These are phyloP conservation scores for Craniophora ligustri DNA, from an alignment of 2,888 invertebrate species.

Conservation along the genomic window DNA sequence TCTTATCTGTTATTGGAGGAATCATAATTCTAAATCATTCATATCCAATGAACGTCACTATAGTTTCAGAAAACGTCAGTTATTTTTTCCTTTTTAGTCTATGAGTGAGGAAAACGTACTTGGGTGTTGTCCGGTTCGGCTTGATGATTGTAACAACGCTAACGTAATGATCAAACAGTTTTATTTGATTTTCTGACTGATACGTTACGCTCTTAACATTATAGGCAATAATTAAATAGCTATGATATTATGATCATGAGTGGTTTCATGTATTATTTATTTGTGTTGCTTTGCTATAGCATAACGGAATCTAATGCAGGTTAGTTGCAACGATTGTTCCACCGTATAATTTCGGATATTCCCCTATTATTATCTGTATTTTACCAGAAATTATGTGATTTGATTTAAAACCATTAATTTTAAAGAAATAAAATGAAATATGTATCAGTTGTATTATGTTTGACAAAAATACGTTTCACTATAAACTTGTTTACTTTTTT, in stretches of 20 bases:
- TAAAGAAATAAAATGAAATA: too few relatives aligned
- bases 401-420: too few relatives aligned
- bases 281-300: slow-evolving; percentile 81
- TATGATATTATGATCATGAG: slow-evolving; percentile 88
- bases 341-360: slow-evolving; percentile 8
- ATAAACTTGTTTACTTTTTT: slow-evolving; percentile 41
- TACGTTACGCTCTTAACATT: slow-evolving; percentile 49
- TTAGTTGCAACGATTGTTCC: slow-evolving; percentile 65
- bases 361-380: slow-evolving; percentile 5
- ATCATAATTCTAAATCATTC: fast-evolving
- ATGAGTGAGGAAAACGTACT: slow-evolving; percentile 54
- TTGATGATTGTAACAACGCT: slow-evolving; percentile 75
- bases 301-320: slow-evolving; percentile 77
- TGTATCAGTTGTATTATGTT: too few relatives aligned
- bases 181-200: slow-evolving; percentile 72
- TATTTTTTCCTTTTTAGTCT: neutral
- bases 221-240: slow-evolving; percentile 54
- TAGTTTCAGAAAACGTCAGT: too few relatives aligned
- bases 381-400: too few relatives aligned
- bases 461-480: too few relatives aligned
- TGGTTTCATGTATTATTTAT: slow-evolving; percentile 77
- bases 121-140: slow-evolving; percentile 86
- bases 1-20: slow-evolving; percentile 29
- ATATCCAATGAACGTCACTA: too few relatives aligned
- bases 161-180: slow-evolving; percentile 85